Conservation (phyloP, 2,113 vertebrate genomes). For the Epinephelus moara region DNA sequence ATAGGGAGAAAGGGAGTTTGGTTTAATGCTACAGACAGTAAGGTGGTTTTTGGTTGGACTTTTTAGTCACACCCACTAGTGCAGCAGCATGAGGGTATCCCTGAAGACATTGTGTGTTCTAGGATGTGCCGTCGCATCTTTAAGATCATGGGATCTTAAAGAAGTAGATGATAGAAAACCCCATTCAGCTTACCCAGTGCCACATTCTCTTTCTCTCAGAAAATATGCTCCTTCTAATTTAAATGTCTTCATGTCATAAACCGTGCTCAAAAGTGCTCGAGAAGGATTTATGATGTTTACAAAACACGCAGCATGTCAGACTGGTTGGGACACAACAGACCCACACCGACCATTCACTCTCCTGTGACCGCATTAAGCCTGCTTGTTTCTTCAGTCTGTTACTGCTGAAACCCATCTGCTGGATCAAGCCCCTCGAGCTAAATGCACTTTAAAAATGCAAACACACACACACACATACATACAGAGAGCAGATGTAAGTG, state of each 20-base stretch:
- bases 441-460: neutral
- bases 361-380: neutral
- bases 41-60: neutral
- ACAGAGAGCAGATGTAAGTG: neutral
- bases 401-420: conserved; percentile 15
- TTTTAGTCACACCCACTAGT: neutral
- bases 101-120: neutral
- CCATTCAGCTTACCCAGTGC: neutral
- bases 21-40: neutral
- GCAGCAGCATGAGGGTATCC: neutral
- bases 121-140: neutral
- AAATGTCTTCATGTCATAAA: neutral
- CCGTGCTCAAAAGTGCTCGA: neutral
- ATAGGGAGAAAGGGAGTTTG: neutral
- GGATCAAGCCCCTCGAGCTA: neutral
- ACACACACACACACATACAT: neutral
- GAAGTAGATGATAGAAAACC: neutral
- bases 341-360: neutral
- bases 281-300: conserved; percentile 3
- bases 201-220: neutral
- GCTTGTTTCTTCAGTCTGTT: neutral
- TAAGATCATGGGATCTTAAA: neutral
- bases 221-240: neutral
- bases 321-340: neutral
- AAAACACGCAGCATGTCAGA: neutral